Base-by-base conservation (phyloP, 1,140 invertebrate genomes). In the Drosophila pseudoobscura region DNA sequence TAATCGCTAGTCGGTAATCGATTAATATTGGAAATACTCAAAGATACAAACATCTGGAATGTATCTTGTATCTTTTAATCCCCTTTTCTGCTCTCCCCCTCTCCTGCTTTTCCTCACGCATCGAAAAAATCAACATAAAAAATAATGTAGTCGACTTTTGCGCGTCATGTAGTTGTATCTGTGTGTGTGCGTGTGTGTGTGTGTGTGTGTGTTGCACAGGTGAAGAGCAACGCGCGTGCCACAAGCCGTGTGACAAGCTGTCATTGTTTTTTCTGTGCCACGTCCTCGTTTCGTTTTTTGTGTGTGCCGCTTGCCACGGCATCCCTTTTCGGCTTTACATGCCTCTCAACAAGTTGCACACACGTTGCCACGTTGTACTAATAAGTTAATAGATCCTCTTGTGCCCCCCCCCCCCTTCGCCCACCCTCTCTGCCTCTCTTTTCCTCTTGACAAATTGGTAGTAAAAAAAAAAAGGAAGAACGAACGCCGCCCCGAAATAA, bases 321-420 rank as follows among this genome's bases (percentile, higher is more conserved):
- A 75, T 46, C 71, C 52, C 71, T 75, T 75, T 68, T 59, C 20
- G 9, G 29, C 29, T 35, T 9, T 35, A 35, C 31, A 68, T 68
- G 66, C 43, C 51, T 69, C 71, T 75, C 73, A 75, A 75, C 73
- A 74, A 74, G 82, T 85, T 85, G 61, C 82, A 70, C 82, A 85
- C 80, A 80, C 82, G 77, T 20, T 20, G 20, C 73, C 74, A 63
- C 64, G 77, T 78, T 74, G 74, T 75, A 82, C 80, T 85, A 87
- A 85, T 87, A 85, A 87, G 77, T 78, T 87, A 85, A 85, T 87
- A 87, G 74, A 68, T 74, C 24, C 45, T 58, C 39, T 46, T 24
- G 59, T 49, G 35, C 41, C 47, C 13, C 26, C 29, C 47, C 29
- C 50, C 15, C 31, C 13, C 35, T n/a, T 11, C 29, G 8, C 8